phyloP scores from a whole-genome alignment of 2,888 invertebrate species.

The Branchipolynoe longqiensis region DNA sequence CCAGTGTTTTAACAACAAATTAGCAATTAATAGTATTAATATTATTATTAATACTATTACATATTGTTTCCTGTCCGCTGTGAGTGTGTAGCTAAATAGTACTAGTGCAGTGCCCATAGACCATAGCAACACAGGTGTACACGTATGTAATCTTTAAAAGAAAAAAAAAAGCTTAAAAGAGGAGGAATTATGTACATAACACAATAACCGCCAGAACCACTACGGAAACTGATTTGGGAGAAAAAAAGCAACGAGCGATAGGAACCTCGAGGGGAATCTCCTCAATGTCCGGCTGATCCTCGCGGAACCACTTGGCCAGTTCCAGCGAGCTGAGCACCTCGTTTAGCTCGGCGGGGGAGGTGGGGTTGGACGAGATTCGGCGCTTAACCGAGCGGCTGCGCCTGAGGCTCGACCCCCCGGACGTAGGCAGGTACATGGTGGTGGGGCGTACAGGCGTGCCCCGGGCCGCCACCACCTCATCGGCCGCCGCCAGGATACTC shows the following conservation, averaged over 20 bases:
- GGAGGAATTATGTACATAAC: neutral
- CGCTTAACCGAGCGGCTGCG: slow-evolving; percentile 27
- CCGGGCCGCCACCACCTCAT: neutral
- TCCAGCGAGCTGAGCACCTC: slow-evolving; percentile 45
- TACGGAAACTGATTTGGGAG: neutral
- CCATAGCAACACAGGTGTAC: slow-evolving; percentile 49
- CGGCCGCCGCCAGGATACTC: neutral
- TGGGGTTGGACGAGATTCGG: slow-evolving; percentile 38
- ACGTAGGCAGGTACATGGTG: slow-evolving; percentile 44
- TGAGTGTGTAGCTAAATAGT: no score
- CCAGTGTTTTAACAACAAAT: no score
- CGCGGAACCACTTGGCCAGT: slow-evolving; percentile 57
- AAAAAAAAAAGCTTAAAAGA: neutral
- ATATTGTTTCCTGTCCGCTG: no score
- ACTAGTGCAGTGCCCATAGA: slow-evolving; percentile 30
- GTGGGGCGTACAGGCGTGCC: slow-evolving; percentile 9
- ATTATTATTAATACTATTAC: no score
- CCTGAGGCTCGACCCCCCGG: slow-evolving; percentile 41
- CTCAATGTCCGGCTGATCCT: slow-evolving; percentile 8
- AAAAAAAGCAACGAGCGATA: slow-evolving; percentile 20
- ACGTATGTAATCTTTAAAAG: neutral
- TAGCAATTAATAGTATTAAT: no score
- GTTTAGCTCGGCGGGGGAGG: slow-evolving; percentile 48
- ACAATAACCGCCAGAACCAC: slow-evolving; percentile 2
- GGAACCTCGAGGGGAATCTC: slow-evolving; percentile 48